Evolutionary conservation across 2,888 invertebrate genomes (phyloP).

Genomic region (Lysandra coridon): DNA sequence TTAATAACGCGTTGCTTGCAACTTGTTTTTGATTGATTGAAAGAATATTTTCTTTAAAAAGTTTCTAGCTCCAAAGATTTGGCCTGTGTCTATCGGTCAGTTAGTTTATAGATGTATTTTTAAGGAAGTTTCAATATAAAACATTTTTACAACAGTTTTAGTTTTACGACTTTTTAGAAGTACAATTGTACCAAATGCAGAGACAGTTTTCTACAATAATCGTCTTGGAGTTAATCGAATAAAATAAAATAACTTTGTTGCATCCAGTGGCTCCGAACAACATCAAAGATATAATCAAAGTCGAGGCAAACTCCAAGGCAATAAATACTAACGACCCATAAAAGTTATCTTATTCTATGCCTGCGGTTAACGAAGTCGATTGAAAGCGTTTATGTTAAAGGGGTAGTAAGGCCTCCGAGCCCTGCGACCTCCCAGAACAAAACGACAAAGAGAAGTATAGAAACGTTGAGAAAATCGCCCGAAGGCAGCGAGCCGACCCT

Average conservation of each 20-base stretch:
- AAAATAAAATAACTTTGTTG: not conserved
- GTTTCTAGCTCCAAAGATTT: no score
- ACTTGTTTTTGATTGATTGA: no score
- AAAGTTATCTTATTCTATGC: constrained; percentile 60
- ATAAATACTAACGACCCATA: constrained; percentile 30
- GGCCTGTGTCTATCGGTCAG: no score
- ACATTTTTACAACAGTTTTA: no score
- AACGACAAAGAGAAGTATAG: constrained; percentile 64
- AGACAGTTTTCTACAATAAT: no score
- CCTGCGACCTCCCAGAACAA: constrained; percentile 61
- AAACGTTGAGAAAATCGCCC: constrained; percentile 71
- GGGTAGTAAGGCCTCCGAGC: constrained; percentile 63
- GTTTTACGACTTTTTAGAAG: no score
- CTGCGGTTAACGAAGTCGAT: constrained; percentile 56
- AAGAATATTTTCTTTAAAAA: no score
- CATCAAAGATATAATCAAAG: not conserved
- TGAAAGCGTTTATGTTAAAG: constrained; percentile 30
- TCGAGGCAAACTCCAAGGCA: constrained; percentile 5
- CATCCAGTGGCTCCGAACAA: not conserved
- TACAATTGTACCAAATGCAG: no score
- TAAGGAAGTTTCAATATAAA: no score
- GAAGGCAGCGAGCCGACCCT: constrained; percentile 61
- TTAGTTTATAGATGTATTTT: no score
- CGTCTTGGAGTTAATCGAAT: not conserved
- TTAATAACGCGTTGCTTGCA: no score